Evolutionary conservation across 2,113 vertebrate species (phyloP).

Genomic region (Ornithorhynchus anatinus): DNA sequence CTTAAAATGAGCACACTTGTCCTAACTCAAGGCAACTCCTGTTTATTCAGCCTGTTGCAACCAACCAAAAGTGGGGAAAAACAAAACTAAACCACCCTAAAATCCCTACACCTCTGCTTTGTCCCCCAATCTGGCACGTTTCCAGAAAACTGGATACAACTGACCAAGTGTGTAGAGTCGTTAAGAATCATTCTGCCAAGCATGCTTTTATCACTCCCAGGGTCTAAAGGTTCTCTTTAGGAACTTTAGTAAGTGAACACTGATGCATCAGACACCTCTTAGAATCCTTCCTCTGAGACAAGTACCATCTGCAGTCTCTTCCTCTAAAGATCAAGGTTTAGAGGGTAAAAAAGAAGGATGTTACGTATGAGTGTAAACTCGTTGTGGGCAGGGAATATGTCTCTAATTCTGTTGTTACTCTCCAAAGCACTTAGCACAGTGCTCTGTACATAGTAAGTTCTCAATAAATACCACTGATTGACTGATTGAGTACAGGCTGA

Average conservation of each 20-base stretch:
- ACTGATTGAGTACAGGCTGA: no score
- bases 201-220: conserved; percentile 52
- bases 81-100: conserved; percentile 19
- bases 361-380: no score
- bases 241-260: neutral
- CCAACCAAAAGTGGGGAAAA: conserved; percentile 12
- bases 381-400: no score
- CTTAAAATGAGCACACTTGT: conserved; percentile 57
- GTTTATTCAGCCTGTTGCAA: conserved; percentile 59
- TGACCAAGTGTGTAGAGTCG: conserved; percentile 53
- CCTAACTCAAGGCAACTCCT: conserved; percentile 67
- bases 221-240: neutral
- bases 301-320: no score
- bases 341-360: no score
- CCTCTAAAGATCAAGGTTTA: no score
- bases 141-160: conserved; percentile 66
- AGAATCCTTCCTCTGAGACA: conserved; percentile 27
- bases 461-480: no score
- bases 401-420: no score
- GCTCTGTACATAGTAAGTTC: no score
- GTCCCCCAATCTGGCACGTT: conserved; percentile 46
- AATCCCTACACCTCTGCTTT: conserved; percentile 47
- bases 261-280: fast-evolving
- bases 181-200: conserved; percentile 60
- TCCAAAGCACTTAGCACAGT: no score